A percentile compares a stretch with the other conserved stretches of the same genome.
Conservation (phyloP, 2,888 invertebrate genomes). For the Dicyrtomina minuta region DNA sequence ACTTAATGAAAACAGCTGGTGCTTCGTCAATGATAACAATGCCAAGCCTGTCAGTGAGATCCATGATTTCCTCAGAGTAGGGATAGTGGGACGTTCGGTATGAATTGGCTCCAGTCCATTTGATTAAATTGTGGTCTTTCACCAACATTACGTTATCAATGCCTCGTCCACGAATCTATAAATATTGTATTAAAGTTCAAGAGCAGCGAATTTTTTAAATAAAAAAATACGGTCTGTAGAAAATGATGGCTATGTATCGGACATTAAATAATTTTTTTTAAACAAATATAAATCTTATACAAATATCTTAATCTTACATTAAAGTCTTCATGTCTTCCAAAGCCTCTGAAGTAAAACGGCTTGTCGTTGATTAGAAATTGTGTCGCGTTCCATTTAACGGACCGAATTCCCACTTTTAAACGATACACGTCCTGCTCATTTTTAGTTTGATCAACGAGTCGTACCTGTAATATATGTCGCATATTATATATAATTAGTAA, state of each 20-base stretch:
- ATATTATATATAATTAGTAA: too few species aligned
- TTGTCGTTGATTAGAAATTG: conserved; percentile 46
- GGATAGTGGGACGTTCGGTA: conserved; percentile 92
- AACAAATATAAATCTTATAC: too few species aligned
- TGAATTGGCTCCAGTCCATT: conserved; percentile 74
- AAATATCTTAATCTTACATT: conserved; percentile 38
- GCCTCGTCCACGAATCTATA: conserved; percentile 90
- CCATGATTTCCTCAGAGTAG: conserved; percentile 95
- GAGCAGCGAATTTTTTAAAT: too few species aligned
- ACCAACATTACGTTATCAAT: conserved; percentile 82
- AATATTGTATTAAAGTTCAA: too few species aligned
- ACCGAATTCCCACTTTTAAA: conserved; percentile 47
- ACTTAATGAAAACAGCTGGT: conserved; percentile 88
- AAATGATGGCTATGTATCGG: too few species aligned
- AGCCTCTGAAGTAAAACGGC: conserved; percentile 50
- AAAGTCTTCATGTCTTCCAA: conserved; percentile 49
- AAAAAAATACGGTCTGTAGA: too few species aligned
- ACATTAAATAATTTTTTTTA: too few species aligned
- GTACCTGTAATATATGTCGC: too few species aligned
- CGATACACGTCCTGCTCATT: conserved; percentile 42
- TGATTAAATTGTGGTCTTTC: conserved; percentile 88
- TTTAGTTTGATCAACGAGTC: background rate
- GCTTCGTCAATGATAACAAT: conserved; percentile 95
- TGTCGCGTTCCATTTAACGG: conserved; percentile 41
- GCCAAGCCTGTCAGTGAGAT: conserved; percentile 86